phyloP scores from a whole-genome alignment of 2,113 vertebrate genomes.

The Desmodus rotundus region DNA sequence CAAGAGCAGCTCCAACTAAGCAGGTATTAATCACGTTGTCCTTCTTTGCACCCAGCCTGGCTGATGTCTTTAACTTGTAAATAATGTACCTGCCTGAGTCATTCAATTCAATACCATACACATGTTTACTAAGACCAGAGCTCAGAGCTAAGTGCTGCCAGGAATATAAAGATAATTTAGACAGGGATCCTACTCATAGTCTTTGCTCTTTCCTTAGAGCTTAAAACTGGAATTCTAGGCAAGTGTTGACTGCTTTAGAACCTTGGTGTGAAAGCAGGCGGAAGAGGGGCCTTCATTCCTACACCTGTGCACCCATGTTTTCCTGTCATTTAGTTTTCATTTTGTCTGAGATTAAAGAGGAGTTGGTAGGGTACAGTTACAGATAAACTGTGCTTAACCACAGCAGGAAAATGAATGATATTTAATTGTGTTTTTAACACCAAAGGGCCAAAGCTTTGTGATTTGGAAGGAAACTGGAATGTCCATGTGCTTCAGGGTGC shows the following conservation, averaged over 20 bases:
- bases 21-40: too few species aligned
- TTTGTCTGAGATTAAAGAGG: background rate
- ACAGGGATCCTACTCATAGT: background rate
- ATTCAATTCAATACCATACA: background rate
- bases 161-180: background rate
- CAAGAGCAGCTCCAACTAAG: background rate
- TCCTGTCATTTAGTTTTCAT: background rate
- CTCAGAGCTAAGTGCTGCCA: background rate
- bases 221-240: background rate
- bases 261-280: background rate
- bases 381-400: background rate
- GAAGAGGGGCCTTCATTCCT: background rate
- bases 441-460: background rate
- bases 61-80: background rate
- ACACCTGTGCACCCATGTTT: background rate
- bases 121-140: background rate
- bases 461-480: background rate
- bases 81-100: background rate
- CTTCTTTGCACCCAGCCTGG: background rate
- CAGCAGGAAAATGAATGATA: background rate
- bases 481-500: background rate
- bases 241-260: background rate
- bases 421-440: background rate
- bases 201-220: background rate
- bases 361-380: background rate